A percentile compares a stretch with the other conserved stretches of the same genome.
These are phyloP conservation scores for Tachina grossa DNA, from an alignment of 2,888 invertebrate genomes.

Conservation along the genomic window DNA sequence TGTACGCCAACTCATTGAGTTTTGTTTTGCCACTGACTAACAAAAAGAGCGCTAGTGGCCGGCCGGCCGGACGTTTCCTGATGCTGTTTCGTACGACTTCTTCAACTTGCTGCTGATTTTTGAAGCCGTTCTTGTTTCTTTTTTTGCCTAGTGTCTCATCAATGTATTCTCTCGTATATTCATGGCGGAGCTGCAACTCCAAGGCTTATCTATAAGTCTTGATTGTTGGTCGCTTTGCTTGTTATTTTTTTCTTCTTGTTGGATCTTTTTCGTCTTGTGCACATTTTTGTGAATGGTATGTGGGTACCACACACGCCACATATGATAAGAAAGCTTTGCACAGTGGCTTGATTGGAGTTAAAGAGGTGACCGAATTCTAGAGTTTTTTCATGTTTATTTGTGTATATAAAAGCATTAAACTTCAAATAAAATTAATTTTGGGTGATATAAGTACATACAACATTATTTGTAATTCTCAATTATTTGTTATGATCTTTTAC, in stretches of 20 bases:
- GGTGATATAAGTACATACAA: too few relatives aligned
- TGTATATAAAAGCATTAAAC: too few relatives aligned
- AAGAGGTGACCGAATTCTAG: background rate
- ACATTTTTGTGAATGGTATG: slow-evolving; percentile 66
- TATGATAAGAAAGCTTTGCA: slow-evolving; percentile 63
- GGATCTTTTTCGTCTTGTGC: slow-evolving; percentile 22
- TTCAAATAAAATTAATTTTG: too few relatives aligned
- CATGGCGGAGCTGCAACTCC: slow-evolving; percentile 15
- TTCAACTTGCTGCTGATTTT: slow-evolving; percentile 35
- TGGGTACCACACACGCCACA: slow-evolving; percentile 70
- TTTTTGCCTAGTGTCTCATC: background rate
- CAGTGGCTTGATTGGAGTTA: slow-evolving; percentile 35
- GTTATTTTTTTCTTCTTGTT: slow-evolving; percentile 23
- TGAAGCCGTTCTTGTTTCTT: background rate
- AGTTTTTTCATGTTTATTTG: too few relatives aligned
- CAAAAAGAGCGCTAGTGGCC: slow-evolving; percentile 23
- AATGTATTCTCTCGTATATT: slow-evolving; percentile 7
- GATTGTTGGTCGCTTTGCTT: slow-evolving; percentile 42
- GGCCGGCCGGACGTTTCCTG: slow-evolving; percentile 40
- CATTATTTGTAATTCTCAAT: too few relatives aligned
- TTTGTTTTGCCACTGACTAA: slow-evolving; percentile 45
- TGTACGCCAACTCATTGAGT: slow-evolving; percentile 59
- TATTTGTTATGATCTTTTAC: too few relatives aligned
- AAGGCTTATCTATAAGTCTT: slow-evolving; percentile 36
- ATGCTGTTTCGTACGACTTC: slow-evolving; percentile 48